Evolutionary conservation across 2,888 invertebrate genomes (phyloP).

Genomic region (Argyra leucocephala): DNA sequence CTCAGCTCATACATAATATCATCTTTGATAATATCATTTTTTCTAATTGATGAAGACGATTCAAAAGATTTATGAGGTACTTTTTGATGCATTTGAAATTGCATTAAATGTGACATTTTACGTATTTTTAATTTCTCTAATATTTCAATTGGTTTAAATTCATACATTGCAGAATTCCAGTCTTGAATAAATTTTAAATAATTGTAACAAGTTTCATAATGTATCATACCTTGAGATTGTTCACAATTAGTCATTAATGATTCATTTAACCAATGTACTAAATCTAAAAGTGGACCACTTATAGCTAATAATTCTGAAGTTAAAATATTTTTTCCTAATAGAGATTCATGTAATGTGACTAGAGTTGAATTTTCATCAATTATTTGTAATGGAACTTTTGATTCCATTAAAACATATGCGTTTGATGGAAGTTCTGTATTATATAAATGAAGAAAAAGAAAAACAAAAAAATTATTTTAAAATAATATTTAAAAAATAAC

Average conservation of each 20-base stretch:
- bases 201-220: constrained; percentile 35
- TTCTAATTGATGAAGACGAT: background rate
- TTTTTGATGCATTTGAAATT: constrained; percentile 42
- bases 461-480: background rate
- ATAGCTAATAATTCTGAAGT: constrained; percentile 37
- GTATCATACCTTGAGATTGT: constrained; percentile 31
- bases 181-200: constrained; percentile 39
- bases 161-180: constrained; percentile 30
- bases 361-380: constrained; percentile 34
- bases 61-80: constrained; percentile 19
- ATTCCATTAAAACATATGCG: constrained; percentile 38
- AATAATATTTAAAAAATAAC: constrained; percentile 5
- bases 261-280: constrained; percentile 37
- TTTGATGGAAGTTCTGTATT: constrained; percentile 38
- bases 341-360: constrained; percentile 31
- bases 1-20: constrained; percentile 33
- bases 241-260: constrained; percentile 37
- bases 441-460: background rate
- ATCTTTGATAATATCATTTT: no score
- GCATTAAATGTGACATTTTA: constrained; percentile 35
- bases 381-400: constrained; percentile 36
- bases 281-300: constrained; percentile 35
- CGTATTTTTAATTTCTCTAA: constrained; percentile 35
- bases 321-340: constrained; percentile 35
- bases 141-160: constrained; percentile 29